phyloP scores from a whole-genome alignment of 2,888 invertebrate species.

The Drosophila falleni region DNA sequence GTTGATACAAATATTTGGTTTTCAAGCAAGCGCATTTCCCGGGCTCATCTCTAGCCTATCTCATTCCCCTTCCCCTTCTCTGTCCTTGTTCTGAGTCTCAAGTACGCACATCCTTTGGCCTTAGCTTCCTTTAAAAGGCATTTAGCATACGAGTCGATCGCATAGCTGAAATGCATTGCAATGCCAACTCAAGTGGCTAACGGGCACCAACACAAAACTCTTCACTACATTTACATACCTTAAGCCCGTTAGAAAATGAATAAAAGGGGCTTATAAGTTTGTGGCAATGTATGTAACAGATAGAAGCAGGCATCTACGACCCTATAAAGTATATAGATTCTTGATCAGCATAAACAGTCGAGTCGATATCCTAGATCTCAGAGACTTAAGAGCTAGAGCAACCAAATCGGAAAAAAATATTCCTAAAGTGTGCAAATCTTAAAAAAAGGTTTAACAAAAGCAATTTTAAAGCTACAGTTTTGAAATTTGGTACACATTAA shows the following conservation, averaged over 20 bases:
- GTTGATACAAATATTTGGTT: constrained; percentile 38
- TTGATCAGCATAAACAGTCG: background rate
- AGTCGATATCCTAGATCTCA: background rate
- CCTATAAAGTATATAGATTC: background rate
- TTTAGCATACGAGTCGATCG: constrained; percentile 25
- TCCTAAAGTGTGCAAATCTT: too few species aligned
- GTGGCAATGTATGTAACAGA: background rate
- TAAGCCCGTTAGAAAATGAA: background rate
- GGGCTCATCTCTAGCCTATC: background rate
- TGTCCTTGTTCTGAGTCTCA: constrained; percentile 27
- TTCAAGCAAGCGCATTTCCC: constrained; percentile 49
- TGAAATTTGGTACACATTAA: too few species aligned
- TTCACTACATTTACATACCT: constrained; percentile 32
- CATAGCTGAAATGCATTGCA: constrained; percentile 23
- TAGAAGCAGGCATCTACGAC: too few species aligned
- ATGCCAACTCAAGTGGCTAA: constrained; percentile 43
- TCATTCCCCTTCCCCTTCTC: background rate
- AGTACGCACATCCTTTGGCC: constrained; percentile 68
- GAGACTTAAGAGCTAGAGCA: background rate
- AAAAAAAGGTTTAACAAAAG: too few species aligned
- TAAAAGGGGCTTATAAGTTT: background rate
- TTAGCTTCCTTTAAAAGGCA: constrained; percentile 46
- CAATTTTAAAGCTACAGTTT: too few species aligned
- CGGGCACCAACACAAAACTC: background rate
- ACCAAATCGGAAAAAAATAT: too few species aligned